Evolutionary conservation across 30 jellyfish, hydroid and myxozoan species (phyloP).

Genomic region (Morbakka virulenta): DNA sequence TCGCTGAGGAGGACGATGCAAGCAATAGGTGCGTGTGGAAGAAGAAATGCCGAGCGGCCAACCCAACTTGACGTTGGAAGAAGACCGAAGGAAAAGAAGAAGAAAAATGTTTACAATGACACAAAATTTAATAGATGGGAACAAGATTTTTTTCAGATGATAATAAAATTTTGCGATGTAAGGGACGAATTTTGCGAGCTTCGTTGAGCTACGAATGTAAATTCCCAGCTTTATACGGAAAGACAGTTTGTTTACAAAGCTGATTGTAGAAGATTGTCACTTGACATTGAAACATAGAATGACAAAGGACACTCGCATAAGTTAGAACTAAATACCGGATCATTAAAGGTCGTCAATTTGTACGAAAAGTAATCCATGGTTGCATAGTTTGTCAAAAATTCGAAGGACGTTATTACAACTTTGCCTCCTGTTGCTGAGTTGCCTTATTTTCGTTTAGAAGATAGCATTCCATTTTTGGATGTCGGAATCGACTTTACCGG

Average conservation of each 20-base stretch:
- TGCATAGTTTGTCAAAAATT: neutral
- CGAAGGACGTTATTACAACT: neutral
- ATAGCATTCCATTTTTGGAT: neutral
- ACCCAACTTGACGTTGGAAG: no score
- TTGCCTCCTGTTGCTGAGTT: neutral
- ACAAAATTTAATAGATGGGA: no score
- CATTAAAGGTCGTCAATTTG: neutral
- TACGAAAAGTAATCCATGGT: neutral
- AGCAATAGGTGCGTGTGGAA: no score
- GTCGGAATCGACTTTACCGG: slow-evolving; percentile 25
- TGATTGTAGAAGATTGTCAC: slow-evolving; percentile 1
- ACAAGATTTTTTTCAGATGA: slow-evolving; percentile 1
- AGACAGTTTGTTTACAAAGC: neutral
- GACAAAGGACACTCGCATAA: slow-evolving; percentile 5
- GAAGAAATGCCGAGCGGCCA: no score
- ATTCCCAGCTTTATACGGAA: slow-evolving; percentile 23
- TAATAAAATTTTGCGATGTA: neutral
- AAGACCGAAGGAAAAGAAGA: no score
- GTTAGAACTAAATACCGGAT: slow-evolving; percentile 20
- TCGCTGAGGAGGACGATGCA: no score
- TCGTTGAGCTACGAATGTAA: slow-evolving; percentile 20
- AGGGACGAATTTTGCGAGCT: slow-evolving; percentile 22
- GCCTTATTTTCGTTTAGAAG: neutral
- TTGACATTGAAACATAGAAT: slow-evolving; percentile 14
- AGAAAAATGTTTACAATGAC: no score